A percentile compares a stretch with the other conserved stretches of the same genome.
Evolutionary conservation across 2,888 invertebrate genomes (phyloP).

Genomic region (Diploptera punctata): DNA sequence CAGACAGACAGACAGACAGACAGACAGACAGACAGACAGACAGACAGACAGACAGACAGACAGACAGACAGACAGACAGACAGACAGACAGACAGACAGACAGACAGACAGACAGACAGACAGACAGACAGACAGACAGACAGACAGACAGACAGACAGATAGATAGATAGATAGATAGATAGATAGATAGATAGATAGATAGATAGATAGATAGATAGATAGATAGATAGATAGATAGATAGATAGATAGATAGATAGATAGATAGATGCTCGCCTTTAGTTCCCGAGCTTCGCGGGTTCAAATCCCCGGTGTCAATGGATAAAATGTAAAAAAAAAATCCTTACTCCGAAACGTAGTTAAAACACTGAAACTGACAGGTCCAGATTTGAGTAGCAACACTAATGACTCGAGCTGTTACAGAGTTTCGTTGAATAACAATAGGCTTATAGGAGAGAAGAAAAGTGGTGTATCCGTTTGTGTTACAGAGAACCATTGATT

Average conservation of each 20-base stretch:
- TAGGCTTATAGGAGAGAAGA: no score
- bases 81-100: neutral
- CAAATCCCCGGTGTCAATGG: no score
- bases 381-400: no score
- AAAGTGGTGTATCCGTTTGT: no score
- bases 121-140: neutral
- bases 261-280: neutral
- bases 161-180: neutral
- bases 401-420: no score
- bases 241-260: neutral
- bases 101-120: neutral
- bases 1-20: neutral
- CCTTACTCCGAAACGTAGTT: no score
- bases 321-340: no score
- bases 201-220: neutral
- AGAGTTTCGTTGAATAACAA: no score
- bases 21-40: neutral
- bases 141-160: no score
- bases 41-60: neutral
- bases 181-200: neutral
- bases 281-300: no score
- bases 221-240: neutral
- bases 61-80: neutral
- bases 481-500: no score
- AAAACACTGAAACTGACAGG: no score